Evolutionary conservation across 2,888 invertebrate genomes (phyloP), one percentile per base, ranked within the genome.

Genomic region (Apomyelois bistriatella): DNA sequence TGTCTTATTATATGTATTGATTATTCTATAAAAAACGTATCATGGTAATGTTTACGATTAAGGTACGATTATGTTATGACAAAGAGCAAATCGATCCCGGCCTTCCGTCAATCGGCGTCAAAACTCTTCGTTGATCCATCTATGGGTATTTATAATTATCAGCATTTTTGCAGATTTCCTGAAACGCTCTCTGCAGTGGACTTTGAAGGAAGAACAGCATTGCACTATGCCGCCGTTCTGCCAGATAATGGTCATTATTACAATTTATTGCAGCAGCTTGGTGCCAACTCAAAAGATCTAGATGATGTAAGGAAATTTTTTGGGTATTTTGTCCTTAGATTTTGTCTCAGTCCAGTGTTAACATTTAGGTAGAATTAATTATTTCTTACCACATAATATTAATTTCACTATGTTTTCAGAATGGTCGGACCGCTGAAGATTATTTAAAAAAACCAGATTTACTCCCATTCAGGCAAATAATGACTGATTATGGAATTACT

Each of bases 241-340:
- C 94, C 94, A 38, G 96, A 98, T 70, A 97, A 97, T 71, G 96
- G 96, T 0, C 96, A 97, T 76, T 96, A 96, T 74, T 97, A 95
- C 79, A 96, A 96, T 78, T 91, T 97, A 52, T 88, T 98, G 49
- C 92, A 95, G 61, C 96, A 96, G 75, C 92, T 97, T 54, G 98
- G 98, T 48, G 96, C 96, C 35, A 96, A 98, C 85, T 93, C 95
- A 1, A 94, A 95, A 70, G 90, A 94, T 51, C 91, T 94, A 61
- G 98, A 98, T 83, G 96, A 95, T 79, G 97, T 97, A 88, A 91
- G 92, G 80, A 46, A 10, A 13, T 3, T 28, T 28, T n/a, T n/a
- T 22, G 22, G n/a, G n/a, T n/a, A n/a, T n/a, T n/a, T n/a, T n/a
- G n/a, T n/a, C n/a, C n/a, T n/a, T n/a, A n/a, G n/a, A n/a, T n/a